Evolutionary conservation across 2,113 vertebrate genomes (phyloP).

Genomic region (Aphyosemion australe): DNA sequence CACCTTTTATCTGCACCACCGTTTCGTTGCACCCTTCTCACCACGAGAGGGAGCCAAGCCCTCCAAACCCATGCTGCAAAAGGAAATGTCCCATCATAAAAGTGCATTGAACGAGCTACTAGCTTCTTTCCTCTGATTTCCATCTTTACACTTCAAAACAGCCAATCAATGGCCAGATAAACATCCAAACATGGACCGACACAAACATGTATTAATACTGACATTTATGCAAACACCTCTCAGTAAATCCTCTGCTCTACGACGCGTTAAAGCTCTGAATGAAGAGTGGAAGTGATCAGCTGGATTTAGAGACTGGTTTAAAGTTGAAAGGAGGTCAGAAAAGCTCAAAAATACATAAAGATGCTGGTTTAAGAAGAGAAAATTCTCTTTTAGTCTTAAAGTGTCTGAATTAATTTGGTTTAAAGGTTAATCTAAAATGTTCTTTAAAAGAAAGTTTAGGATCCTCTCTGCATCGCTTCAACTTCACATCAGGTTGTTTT

Average conservation of each 20-base stretch:
- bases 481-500: slow-evolving; percentile 1
- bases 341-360: slow-evolving; percentile 46
- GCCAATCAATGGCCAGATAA: slow-evolving; percentile 76
- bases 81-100: slow-evolving; percentile 70
- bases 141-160: slow-evolving; percentile 57
- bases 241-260: slow-evolving; percentile 57
- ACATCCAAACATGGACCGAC: slow-evolving; percentile 60
- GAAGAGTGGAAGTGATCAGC: slow-evolving; percentile 47
- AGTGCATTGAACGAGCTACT: slow-evolving; percentile 78
- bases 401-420: slow-evolving; percentile 46
- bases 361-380: slow-evolving; percentile 44
- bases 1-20: slow-evolving; percentile 16
- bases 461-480: neutral
- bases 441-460: neutral
- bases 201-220: slow-evolving; percentile 74
- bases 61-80: slow-evolving; percentile 29
- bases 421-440: slow-evolving; percentile 15
- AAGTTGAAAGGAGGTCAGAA: slow-evolving; percentile 43
- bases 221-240: slow-evolving; percentile 57
- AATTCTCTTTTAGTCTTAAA: slow-evolving; percentile 20
- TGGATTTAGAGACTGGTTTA: slow-evolving; percentile 40
- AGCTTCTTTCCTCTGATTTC: slow-evolving; percentile 58
- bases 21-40: slow-evolving; percentile 41
- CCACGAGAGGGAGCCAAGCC: slow-evolving; percentile 17
- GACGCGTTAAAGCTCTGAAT: slow-evolving; percentile 57